These are phyloP conservation scores for Acrobasis repandana DNA, from an alignment of 2,888 invertebrate species.

Conservation along the genomic window DNA sequence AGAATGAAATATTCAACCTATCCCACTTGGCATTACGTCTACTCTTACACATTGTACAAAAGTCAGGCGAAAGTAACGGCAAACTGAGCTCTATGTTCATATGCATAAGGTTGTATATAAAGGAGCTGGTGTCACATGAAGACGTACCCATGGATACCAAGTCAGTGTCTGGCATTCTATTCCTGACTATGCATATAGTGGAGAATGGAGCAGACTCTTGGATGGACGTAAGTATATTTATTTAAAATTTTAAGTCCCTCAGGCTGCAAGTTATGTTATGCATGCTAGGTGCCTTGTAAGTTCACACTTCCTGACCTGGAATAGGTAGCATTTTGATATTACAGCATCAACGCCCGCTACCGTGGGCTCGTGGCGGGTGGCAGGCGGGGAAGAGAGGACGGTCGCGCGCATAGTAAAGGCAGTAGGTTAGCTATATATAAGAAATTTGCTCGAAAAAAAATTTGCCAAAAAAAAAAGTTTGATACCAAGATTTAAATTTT, in stretches of 20 bases:
- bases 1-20: conserved; percentile 62
- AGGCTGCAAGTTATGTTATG: not conserved
- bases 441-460: too few species aligned
- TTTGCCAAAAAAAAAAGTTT: too few species aligned
- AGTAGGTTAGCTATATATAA: too few species aligned
- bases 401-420: too few species aligned
- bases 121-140: conserved; percentile 62
- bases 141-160: conserved; percentile 86
- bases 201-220: conserved; percentile 56
- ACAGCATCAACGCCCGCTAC: too few species aligned
- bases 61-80: conserved; percentile 37
- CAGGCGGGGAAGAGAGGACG: too few species aligned
- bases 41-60: conserved; percentile 59
- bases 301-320: too few species aligned
- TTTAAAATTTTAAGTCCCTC: not conserved
- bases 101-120: conserved; percentile 42
- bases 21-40: conserved; percentile 56
- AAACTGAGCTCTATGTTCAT: conserved; percentile 40
- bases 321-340: too few species aligned
- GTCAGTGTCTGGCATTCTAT: conserved; percentile 83
- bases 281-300: too few species aligned
- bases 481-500: too few species aligned
- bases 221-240: conserved; percentile 52
- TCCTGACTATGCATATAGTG: conserved; percentile 71
- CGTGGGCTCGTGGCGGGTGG: too few species aligned